Conservation (phyloP, 2,797 vertebrate species). For the Cryptoblepharus egeriae region DNA sequence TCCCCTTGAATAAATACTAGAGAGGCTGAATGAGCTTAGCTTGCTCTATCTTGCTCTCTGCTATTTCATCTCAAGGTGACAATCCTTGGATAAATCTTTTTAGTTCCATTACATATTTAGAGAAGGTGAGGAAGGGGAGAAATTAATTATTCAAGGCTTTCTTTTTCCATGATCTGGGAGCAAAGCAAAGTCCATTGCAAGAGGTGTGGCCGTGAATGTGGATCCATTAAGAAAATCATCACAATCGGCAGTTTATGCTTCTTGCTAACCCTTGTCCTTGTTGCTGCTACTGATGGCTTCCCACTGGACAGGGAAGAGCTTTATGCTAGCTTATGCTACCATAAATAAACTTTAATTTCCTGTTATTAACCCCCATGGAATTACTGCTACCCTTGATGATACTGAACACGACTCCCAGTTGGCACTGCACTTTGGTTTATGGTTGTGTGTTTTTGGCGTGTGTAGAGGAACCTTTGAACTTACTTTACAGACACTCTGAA, state of each 20-base stretch:
- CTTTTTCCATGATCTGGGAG: neutral
- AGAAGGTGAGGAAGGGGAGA: rapidly evolving
- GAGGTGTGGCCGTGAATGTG: neutral
- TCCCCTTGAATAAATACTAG: too few species aligned
- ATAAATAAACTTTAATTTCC: slow-evolving; percentile 72
- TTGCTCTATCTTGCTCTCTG: too few species aligned
- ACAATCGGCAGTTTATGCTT: neutral
- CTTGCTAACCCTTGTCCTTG: slow-evolving; percentile 43
- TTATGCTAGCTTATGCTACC: slow-evolving; percentile 63
- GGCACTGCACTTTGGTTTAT: slow-evolving; percentile 87
- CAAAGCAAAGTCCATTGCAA: slow-evolving; percentile 17
- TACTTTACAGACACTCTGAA: slow-evolving; percentile 57
- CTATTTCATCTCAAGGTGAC: too few species aligned
- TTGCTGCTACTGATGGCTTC: slow-evolving; percentile 38
- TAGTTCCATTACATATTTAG: neutral
- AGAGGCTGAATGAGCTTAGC: too few species aligned
- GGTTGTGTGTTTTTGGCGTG: slow-evolving; percentile 71
- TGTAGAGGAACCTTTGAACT: slow-evolving; percentile 77
- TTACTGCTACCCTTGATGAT: slow-evolving; percentile 60
- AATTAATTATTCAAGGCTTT: too few species aligned
- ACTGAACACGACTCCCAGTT: slow-evolving; percentile 64
- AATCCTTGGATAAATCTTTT: too few species aligned
- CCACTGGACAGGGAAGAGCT: slow-evolving; percentile 39
- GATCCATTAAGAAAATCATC: slow-evolving; percentile 4
- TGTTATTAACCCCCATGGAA: slow-evolving; percentile 63